phyloP scores from a whole-genome alignment of 2,797 vertebrate species.

The Percopsis omiscomaycus region DNA sequence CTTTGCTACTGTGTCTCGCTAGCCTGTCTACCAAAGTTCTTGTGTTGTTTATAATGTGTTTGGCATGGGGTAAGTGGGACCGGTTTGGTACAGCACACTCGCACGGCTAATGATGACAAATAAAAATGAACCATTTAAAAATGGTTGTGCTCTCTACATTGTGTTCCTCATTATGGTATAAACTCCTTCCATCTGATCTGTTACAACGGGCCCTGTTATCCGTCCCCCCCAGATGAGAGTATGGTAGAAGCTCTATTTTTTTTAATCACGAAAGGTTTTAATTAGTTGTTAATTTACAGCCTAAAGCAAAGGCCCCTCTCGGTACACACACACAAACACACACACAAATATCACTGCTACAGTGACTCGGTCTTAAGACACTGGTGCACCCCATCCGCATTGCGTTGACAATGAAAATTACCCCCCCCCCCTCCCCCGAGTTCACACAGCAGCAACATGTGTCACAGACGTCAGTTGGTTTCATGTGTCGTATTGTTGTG shows the following conservation, averaged over 20 bases:
- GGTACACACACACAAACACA: slow-evolving; percentile 33
- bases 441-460: slow-evolving; percentile 1
- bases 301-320: slow-evolving; percentile 70
- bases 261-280: slow-evolving; percentile 59
- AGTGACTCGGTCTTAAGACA: slow-evolving; percentile 77
- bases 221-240: slow-evolving; percentile 24
- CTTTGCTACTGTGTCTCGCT: slow-evolving; percentile 55
- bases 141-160: slow-evolving; percentile 65
- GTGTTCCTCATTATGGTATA: slow-evolving; percentile 51
- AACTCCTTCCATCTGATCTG: slow-evolving; percentile 31
- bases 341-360: slow-evolving; percentile 58
- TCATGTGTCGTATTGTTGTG: neutral
- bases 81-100: slow-evolving; percentile 17
- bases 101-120: slow-evolving; percentile 51
- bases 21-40: slow-evolving; percentile 57
- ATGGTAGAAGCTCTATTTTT: slow-evolving; percentile 60
- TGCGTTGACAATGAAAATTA: slow-evolving; percentile 32
- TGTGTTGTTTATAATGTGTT: slow-evolving; percentile 45
- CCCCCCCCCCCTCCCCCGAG: neutral
- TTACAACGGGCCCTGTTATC: slow-evolving; percentile 21
- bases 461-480: neutral
- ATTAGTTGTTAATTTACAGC: slow-evolving; percentile 58
- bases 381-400: slow-evolving; percentile 45
- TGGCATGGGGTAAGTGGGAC: slow-evolving; percentile 62
- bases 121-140: slow-evolving; percentile 26